These are phyloP conservation scores for Phalacrocorax brasilianus DNA, from an alignment of 2,113 vertebrate species.

Conservation along the genomic window DNA sequence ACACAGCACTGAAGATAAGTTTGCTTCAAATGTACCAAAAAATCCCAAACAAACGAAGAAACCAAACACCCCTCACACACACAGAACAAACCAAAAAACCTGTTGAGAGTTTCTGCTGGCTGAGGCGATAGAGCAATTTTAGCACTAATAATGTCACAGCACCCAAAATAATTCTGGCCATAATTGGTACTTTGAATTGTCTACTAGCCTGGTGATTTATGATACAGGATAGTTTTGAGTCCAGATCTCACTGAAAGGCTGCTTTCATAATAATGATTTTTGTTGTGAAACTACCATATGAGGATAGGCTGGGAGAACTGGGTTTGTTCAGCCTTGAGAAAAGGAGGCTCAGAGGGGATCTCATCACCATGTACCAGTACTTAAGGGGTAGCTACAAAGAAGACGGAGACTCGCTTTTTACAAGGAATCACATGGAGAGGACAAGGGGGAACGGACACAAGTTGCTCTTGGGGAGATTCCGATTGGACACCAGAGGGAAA, in stretches of 20 bases:
- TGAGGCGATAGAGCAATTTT: background rate
- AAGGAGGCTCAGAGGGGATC: no score
- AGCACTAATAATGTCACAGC: background rate
- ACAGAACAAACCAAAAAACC: background rate
- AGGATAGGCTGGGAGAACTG: no score
- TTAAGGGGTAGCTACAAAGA: no score
- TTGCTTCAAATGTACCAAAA: background rate
- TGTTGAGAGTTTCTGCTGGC: background rate
- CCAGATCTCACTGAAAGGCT: background rate
- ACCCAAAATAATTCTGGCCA: conserved; percentile 2
- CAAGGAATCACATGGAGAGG: no score
- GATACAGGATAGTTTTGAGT: background rate
- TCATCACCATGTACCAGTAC: no score
- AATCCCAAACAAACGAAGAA: background rate
- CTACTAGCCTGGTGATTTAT: background rate
- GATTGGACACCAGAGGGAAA: no score
- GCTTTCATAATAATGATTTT: background rate
- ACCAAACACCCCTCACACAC: background rate
- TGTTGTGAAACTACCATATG: background rate
- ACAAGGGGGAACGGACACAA: no score
- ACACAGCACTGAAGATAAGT: background rate
- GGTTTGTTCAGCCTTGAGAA: no score
- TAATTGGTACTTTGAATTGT: background rate
- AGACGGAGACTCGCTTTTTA: no score
- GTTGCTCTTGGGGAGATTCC: no score